phyloP scores from a whole-genome alignment of 2,113 vertebrate genomes.

The Phyllopteryx taeniolatus region DNA sequence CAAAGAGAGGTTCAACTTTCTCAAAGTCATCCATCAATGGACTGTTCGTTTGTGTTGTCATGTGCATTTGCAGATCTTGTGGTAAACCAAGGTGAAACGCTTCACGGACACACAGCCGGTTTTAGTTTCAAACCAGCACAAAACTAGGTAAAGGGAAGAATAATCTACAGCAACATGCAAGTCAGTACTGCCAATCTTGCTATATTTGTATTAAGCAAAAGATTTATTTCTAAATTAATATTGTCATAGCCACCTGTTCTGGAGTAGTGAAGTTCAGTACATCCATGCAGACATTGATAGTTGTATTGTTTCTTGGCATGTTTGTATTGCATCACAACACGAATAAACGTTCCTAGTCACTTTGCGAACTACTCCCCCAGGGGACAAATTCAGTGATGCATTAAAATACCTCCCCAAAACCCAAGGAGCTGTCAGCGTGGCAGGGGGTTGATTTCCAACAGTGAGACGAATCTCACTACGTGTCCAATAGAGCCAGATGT shows the following conservation, averaged over 20 bases:
- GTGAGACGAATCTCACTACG: slow-evolving; percentile 66
- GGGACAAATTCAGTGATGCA: slow-evolving; percentile 30
- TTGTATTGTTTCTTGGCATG: slow-evolving; percentile 8
- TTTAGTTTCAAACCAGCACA: slow-evolving; percentile 34
- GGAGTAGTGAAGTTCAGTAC: not conserved
- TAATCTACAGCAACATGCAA: not conserved
- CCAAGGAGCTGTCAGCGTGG: slow-evolving; percentile 27
- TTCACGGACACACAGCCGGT: slow-evolving; percentile 33
- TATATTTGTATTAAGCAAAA: not conserved
- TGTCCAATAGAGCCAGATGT: slow-evolving; percentile 57
- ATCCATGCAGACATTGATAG: not conserved
- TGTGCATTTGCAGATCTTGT: slow-evolving; percentile 44
- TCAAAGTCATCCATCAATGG: slow-evolving; percentile 46
- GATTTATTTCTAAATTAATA: not conserved
- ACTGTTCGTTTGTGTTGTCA: slow-evolving; percentile 36
- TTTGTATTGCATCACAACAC: slow-evolving; percentile 5
- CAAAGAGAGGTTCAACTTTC: slow-evolving; percentile 25
- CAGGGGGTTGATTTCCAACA: slow-evolving; percentile 35
- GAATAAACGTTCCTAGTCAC: slow-evolving; percentile 26
- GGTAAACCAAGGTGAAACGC: slow-evolving; percentile 46
- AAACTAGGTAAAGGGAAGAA: slow-evolving; percentile 28
- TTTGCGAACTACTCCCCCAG: not conserved
- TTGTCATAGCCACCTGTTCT: not conserved
- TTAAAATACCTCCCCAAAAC: slow-evolving; percentile 11
- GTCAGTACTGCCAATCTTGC: not conserved